Percentiles rank a stretch among this genome's conserved stretches.
Evolutionary conservation across 2,888 invertebrate species (phyloP).

Genomic region (Agrenia bidenticulata): DNA sequence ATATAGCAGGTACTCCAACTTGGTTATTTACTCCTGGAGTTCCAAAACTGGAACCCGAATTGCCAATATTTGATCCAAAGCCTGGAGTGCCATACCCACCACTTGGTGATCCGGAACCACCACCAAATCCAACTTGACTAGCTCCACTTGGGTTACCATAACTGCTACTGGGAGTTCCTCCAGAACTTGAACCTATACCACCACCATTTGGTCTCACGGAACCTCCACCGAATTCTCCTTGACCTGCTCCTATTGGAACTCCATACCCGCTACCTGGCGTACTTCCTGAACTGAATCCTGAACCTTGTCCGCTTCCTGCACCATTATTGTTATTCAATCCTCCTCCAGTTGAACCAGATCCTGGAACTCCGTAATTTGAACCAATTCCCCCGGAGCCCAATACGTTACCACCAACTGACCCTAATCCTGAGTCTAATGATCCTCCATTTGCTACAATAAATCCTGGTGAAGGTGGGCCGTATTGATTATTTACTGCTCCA

Average conservation of each 20-base stretch:
- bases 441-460: slow-evolving; percentile 1
- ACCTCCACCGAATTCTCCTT: neutral
- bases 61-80: too few species aligned
- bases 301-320: neutral
- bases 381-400: neutral
- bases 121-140: slow-evolving; percentile 6
- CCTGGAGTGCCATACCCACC: slow-evolving; percentile 8
- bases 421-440: neutral
- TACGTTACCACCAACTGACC: neutral
- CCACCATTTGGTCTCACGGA: neutral
- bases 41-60: slow-evolving; percentile 11
- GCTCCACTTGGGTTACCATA: neutral
- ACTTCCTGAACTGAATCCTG: neutral
- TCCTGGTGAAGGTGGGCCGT: slow-evolving; percentile 9
- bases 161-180: slow-evolving; percentile 10
- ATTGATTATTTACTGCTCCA: slow-evolving; percentile 6
- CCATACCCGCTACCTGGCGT: neutral
- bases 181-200: neutral
- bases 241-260: slow-evolving; percentile 10
- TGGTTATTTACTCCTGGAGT: slow-evolving; percentile 3
- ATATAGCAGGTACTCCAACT: slow-evolving; percentile 2
- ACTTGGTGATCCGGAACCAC: neutral
- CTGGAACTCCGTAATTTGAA: neutral
- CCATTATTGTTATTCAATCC: too few species aligned
- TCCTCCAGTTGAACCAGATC: neutral